Conservation (phyloP, 2,888 invertebrate species). For the Athalia circularis region DNA sequence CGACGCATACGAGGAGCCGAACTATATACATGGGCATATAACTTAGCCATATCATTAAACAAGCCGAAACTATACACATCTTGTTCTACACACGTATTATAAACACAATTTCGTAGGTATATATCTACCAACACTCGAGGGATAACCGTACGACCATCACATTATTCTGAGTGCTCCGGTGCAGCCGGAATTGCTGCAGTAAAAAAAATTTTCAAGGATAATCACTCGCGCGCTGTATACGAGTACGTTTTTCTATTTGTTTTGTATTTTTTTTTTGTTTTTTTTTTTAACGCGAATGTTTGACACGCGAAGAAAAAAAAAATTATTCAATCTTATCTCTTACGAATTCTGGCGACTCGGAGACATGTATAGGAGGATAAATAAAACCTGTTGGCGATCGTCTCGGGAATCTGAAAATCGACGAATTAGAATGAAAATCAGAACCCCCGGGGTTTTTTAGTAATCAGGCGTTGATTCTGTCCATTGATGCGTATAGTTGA, state of each 20-base stretch:
- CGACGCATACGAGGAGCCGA: slow-evolving; percentile 7
- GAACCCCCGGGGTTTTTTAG: slow-evolving; percentile 6
- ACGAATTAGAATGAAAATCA: neutral
- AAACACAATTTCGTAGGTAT: neutral
- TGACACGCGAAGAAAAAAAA: too few relatives aligned
- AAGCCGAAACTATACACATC: slow-evolving; percentile 23
- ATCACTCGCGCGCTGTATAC: too few relatives aligned
- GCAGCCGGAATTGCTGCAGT: too few relatives aligned
- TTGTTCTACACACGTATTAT: slow-evolving; percentile 5
- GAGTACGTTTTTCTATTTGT: too few relatives aligned
- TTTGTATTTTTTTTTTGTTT: too few relatives aligned
- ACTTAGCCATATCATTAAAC: slow-evolving; percentile 26
- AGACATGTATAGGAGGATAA: too few relatives aligned
- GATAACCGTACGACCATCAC: neutral
- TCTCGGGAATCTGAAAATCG: neutral
- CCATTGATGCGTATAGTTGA: slow-evolving; percentile 59
- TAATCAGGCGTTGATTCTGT: slow-evolving; percentile 47
- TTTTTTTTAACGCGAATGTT: too few relatives aligned
- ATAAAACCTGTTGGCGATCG: neutral
- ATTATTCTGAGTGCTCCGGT: too few relatives aligned
- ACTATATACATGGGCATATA: neutral
- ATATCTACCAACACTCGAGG: neutral
- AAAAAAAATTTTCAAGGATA: too few relatives aligned
- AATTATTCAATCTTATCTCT: too few relatives aligned
- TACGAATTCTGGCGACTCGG: neutral